A percentile compares a stretch with the other conserved stretches of the same genome.
phyloP scores from a whole-genome alignment of 2,113 vertebrate species.

The Passer montanus region DNA sequence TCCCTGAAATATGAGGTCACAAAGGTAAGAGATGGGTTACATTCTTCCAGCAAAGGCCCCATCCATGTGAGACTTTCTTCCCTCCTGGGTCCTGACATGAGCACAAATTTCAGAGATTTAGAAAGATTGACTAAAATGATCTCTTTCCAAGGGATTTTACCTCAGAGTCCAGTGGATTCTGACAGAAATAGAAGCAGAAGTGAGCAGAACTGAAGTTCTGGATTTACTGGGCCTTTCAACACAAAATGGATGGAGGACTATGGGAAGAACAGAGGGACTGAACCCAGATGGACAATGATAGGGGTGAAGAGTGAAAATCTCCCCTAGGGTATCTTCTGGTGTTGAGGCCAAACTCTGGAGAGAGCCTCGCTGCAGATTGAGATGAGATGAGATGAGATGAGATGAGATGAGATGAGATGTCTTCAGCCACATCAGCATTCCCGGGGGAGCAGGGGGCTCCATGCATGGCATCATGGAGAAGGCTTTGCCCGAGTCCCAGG shows the following conservation, averaged over 20 bases:
- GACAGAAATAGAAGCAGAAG: neutral
- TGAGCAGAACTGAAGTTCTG: neutral
- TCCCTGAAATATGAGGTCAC: neutral
- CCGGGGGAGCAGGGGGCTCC: neutral
- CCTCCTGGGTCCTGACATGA: neutral
- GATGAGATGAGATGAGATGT: neutral
- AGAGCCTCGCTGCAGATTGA: neutral
- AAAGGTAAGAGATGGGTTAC: neutral
- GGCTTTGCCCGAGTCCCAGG: neutral
- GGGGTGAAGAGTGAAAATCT: neutral
- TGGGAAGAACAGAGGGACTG: neutral
- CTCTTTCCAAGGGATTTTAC: neutral
- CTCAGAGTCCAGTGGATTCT: neutral
- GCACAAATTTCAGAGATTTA: neutral
- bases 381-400: neutral
- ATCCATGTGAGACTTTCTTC: neutral
- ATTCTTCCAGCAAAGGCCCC: neutral
- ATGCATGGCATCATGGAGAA: rapidly evolving
- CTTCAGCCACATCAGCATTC: neutral
- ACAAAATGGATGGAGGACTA: neutral
- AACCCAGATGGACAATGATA: neutral
- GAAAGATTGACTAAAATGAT: neutral
- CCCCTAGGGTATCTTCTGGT: neutral
- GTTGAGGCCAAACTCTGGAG: neutral
- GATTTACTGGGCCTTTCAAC: neutral